Evolutionary conservation across 1,140 invertebrate species (phyloP).

Genomic region (Streblospio benedicti): DNA sequence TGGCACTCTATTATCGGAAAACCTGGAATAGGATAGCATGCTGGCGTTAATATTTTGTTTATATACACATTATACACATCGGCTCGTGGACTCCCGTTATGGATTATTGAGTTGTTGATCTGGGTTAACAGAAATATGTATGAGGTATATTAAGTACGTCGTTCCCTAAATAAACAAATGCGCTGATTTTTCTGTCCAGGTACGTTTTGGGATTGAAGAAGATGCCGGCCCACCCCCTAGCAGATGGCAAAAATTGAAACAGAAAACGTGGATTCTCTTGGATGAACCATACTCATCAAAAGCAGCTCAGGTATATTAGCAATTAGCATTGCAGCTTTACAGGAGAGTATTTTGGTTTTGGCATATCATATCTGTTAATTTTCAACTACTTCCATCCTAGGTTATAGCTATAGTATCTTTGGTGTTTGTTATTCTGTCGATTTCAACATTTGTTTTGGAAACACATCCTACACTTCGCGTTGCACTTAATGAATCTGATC

Average conservation of each 20-base stretch:
- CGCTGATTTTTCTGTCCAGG: slow-evolving; percentile 3
- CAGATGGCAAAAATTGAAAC: slow-evolving; percentile 31
- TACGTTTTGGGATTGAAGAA: slow-evolving; percentile 39
- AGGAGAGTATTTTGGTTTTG: background rate
- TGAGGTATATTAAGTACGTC: background rate
- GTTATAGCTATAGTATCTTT: slow-evolving; percentile 91
- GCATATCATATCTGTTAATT: slow-evolving; percentile 12
- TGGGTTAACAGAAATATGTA: background rate
- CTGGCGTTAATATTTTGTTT: background rate
- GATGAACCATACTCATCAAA: slow-evolving; percentile 37
- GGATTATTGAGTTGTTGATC: background rate
- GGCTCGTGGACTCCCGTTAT: background rate
- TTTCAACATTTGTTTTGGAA: slow-evolving; percentile 34
- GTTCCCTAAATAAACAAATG: background rate
- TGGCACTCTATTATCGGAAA: background rate
- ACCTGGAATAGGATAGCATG: background rate
- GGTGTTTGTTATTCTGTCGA: slow-evolving; percentile 60
- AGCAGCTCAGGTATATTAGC: slow-evolving; percentile 30
- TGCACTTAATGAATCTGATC: background rate
- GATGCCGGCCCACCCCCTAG: slow-evolving; percentile 22
- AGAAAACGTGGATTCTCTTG: slow-evolving; percentile 38
- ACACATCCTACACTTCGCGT: slow-evolving; percentile 15
- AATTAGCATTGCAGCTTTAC: background rate
- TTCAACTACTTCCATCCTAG: slow-evolving; percentile 54
- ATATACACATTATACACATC: background rate